Base-by-base conservation (phyloP, 2,113 vertebrate species). In the Ailuropoda melanoleuca region DNA sequence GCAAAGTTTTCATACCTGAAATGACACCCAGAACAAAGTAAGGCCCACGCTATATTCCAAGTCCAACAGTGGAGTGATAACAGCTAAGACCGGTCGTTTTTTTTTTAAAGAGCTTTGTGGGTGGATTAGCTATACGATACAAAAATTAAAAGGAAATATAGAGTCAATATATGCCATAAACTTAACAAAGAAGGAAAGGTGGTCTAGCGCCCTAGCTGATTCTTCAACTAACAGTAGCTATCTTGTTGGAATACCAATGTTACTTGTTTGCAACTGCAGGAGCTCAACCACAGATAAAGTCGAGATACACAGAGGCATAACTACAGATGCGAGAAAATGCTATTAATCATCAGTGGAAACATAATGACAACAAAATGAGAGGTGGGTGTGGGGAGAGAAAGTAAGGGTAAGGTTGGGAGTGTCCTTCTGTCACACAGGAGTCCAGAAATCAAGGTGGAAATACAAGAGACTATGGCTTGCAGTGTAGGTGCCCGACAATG, bases 371-470 rank as follows among this genome's bases (percentile, higher is more conserved):
- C 9, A 21, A 39, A 12, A 24, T 0, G 18, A 50, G 46, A n/a
- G 21, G 2, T 4, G 15, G 46, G 4, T 0, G 0, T 6, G 2
- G 4, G n/a, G 24, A 31, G 17, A 15, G 17, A 6, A 24, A 13
- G n/a, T n/a, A 1, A 21, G 29, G 23, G 15, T 8, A 13, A 18
- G 26, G 6, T 39, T 48, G 50, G 48, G 24, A 23, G 50, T 2
- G 34, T 8, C 34, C n/a, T 60, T 15, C 37, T 13, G n/a, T 21
- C 24, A 81, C 43, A 74, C 24, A 23, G 15, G 34, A 53, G 53
- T 31, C 8, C 8, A 68, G 34, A 85, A 72, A 24, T 3, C 5
- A 17, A 56, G 82, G 86, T 8, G 19, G 64, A 81, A 81, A 70
- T 14, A n/a, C 29, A 68, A 62, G 17, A 21, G 26, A 53, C 18